Evolutionary conservation across 2,888 invertebrate species (phyloP).

Genomic region (Brachypterus glaber): DNA sequence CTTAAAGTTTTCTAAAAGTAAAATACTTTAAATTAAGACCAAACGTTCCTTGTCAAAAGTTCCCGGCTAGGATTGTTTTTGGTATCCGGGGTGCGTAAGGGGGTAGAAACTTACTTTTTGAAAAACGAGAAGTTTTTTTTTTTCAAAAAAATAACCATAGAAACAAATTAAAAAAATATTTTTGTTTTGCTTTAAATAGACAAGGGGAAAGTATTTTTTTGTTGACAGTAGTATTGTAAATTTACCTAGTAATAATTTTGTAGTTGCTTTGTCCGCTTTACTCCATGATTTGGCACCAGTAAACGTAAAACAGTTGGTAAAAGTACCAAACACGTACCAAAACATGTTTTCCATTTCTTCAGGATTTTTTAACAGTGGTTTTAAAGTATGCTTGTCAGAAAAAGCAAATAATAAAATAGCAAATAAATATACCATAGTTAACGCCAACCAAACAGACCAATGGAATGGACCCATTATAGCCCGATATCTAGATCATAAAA

Average conservation of each 20-base stretch:
- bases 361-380: conserved; percentile 55
- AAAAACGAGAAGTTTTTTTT: too few species aligned
- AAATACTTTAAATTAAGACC: too few species aligned
- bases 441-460: conserved; percentile 69
- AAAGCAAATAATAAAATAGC: conserved; percentile 67
- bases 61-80: too few species aligned
- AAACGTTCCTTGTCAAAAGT: too few species aligned
- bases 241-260: conserved; percentile 61
- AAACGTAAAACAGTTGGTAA: conserved; percentile 71
- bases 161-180: conserved; percentile 1
- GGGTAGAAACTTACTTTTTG: too few species aligned
- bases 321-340: conserved; percentile 80
- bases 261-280: conserved; percentile 57
- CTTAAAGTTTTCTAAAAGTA: too few species aligned
- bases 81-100: too few species aligned
- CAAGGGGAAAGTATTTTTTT: too few species aligned
- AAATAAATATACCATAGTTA: conserved; percentile 60
- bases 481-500: conserved; percentile 51
- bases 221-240: conserved; percentile 1
- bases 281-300: conserved; percentile 61
- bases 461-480: conserved; percentile 78
- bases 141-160: conserved; percentile 2
- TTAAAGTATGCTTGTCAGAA: conserved; percentile 59
- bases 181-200: conserved; percentile 5
- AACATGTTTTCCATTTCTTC: conserved; percentile 75